Conservation (phyloP, 2,888 invertebrate genomes). For the Pomacea canaliculata region DNA sequence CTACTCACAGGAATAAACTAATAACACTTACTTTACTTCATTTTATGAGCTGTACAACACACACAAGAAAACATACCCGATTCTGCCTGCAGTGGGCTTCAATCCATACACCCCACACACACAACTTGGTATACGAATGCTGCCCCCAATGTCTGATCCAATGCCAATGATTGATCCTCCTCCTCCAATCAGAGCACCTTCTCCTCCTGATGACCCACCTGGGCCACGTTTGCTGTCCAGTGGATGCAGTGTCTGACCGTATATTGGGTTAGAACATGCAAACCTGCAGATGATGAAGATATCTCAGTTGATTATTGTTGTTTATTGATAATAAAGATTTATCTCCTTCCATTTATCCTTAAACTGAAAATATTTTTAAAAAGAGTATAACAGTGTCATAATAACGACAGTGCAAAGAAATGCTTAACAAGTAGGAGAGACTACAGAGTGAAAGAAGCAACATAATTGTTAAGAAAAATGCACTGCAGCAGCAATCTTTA, state of each 20-base stretch:
- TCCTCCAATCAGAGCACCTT: slow-evolving; percentile 69
- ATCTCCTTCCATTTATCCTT: background rate
- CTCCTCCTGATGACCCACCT: slow-evolving; percentile 72
- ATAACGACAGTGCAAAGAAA: too few relatives aligned
- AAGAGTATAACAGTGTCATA: too few relatives aligned
- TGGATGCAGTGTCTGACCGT: slow-evolving; percentile 68
- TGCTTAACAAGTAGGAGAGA: too few relatives aligned
- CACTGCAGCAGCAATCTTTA: too few relatives aligned
- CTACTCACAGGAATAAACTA: too few relatives aligned
- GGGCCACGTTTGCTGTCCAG: slow-evolving; percentile 62
- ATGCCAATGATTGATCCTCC: slow-evolving; percentile 71
- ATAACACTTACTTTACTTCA: too few relatives aligned
- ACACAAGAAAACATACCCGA: slow-evolving; percentile 7
- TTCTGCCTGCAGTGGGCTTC: slow-evolving; percentile 18
- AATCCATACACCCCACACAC: slow-evolving; percentile 67
- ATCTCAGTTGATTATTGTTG: background rate
- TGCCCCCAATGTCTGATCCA: slow-evolving; percentile 71
- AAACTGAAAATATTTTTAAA: background rate
- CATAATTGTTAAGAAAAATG: too few relatives aligned
- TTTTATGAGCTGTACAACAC: too few relatives aligned
- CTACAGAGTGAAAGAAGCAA: too few relatives aligned
- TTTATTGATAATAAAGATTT: background rate
- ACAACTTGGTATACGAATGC: slow-evolving; percentile 71
- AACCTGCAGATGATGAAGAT: slow-evolving; percentile 33
- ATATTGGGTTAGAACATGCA: slow-evolving; percentile 57